phyloP scores from a whole-genome alignment of 2,888 invertebrate species.

The Saturnia pavonia region DNA sequence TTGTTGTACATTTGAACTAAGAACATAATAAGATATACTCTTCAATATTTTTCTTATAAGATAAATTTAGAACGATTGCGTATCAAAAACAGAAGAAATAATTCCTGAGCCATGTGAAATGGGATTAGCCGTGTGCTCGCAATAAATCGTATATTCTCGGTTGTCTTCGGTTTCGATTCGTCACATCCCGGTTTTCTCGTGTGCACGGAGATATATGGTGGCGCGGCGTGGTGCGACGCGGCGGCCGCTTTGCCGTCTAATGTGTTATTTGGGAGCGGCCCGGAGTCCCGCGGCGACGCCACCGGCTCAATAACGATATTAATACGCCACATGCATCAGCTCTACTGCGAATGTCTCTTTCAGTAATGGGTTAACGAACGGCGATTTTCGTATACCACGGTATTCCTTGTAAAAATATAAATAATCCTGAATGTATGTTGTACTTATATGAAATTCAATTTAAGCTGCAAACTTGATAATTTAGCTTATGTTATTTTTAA shows the following conservation, averaged over 20 bases:
- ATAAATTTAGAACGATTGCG: not conserved
- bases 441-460: too few relatives aligned
- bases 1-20: not conserved
- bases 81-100: conserved; percentile 21
- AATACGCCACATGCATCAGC: conserved; percentile 69
- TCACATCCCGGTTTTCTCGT: conserved; percentile 69
- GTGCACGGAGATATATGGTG: conserved; percentile 66
- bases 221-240: conserved; percentile 27
- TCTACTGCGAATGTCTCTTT: conserved; percentile 61
- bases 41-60: not conserved
- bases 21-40: not conserved
- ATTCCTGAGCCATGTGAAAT: conserved; percentile 50
- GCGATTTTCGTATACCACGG: not conserved
- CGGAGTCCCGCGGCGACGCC: conserved; percentile 71
- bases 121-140: conserved; percentile 72
- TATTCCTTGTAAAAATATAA: not conserved
- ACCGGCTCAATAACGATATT: conserved; percentile 72
- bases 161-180: conserved; percentile 73
- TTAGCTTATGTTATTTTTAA: too few relatives aligned
- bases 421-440: not conserved
- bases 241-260: conserved; percentile 73
- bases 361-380: conserved; percentile 35
- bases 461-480: too few relatives aligned
- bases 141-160: conserved; percentile 65
- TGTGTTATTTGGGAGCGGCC: conserved; percentile 67